phyloP scores from a whole-genome alignment of 2,797 vertebrate genomes.

The Esox lucius region DNA sequence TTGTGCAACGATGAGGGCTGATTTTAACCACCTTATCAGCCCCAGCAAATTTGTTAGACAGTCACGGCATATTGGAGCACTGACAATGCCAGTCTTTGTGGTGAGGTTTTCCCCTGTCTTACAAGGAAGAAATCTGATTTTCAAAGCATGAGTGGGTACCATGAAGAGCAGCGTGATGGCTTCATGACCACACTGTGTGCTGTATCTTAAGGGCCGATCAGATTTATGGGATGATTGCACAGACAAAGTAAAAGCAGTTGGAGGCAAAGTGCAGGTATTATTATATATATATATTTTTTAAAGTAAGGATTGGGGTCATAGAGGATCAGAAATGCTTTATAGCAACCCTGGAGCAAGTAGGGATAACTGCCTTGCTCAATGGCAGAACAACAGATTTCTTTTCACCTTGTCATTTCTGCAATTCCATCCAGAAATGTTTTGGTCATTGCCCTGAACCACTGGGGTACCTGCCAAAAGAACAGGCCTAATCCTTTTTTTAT shows the following conservation, averaged over 20 bases:
- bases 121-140: slow-evolving; percentile 63
- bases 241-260: slow-evolving; percentile 1
- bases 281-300: too few relatives aligned
- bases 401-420: too few relatives aligned
- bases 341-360: too few relatives aligned
- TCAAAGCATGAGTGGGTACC: slow-evolving; percentile 67
- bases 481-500: too few relatives aligned
- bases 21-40: slow-evolving; percentile 73
- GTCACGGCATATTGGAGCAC: slow-evolving; percentile 78
- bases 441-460: too few relatives aligned
- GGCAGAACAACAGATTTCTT: too few relatives aligned
- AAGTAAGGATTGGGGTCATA: too few relatives aligned
- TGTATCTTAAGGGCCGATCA: slow-evolving; percentile 49
- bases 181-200: slow-evolving; percentile 45
- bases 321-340: too few relatives aligned
- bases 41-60: slow-evolving; percentile 69
- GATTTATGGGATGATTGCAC: slow-evolving; percentile 27
- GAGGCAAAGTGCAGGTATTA: background rate
- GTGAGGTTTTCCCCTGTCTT: slow-evolving; percentile 53
- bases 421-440: too few relatives aligned
- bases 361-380: too few relatives aligned
- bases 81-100: slow-evolving; percentile 75
- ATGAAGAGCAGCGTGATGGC: slow-evolving; percentile 50
- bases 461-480: too few relatives aligned
- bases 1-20: slow-evolving; percentile 53